Base-by-base conservation (phyloP, 1,140 invertebrate genomes). In the Anastrepha obliqua region DNA sequence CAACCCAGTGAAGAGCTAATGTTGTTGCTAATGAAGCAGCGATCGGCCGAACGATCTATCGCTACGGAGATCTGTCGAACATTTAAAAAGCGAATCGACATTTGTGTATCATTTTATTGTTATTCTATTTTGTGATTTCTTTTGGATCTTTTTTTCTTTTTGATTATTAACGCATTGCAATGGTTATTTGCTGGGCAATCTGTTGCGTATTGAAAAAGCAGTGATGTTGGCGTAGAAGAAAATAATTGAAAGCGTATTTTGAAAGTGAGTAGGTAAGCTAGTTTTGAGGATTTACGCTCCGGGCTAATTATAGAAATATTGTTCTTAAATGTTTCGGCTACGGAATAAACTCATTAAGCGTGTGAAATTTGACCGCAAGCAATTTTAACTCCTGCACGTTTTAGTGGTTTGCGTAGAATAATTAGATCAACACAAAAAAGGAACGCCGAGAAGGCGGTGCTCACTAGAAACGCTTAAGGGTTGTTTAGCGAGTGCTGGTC, bases 281-380 rank as follows among this genome's bases (percentile, higher is more conserved):
- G 67, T 47, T 74, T 74, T 47, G 67, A 74, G 44, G 67, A 74
- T 74, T 47, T 44, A 17, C 15, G 67, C 42, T 74, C 42, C 42
- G 39, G 67, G 67, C 67, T 74, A 74, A 74, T 74, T 17, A 47
- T 15, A 62, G 4, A 62, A 17, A 39, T 47, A 74, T 74, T 44
- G 17, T 39, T 44, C 1, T n/a, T 62, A 62, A 62, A 44, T 42
- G 15, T n/a, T 44, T 1, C 5, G 15, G 39, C 29, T 74, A 9
- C 39, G 42, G 42, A 47, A 74, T 74, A 44, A 74, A 74, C 67
- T 74, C 67, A 74, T 47, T 74, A 74, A 47, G 67, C 67, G 67
- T 74, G 67, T 47, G 67, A 74, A 74, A 74, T 74, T 74, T 74
- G 67, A 39, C 67, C 42, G 17, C 17, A 70, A 47, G 67, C 67